These are phyloP conservation scores for Watsonalla cultraria DNA, from an alignment of 2,888 invertebrate genomes.

Conservation along the genomic window DNA sequence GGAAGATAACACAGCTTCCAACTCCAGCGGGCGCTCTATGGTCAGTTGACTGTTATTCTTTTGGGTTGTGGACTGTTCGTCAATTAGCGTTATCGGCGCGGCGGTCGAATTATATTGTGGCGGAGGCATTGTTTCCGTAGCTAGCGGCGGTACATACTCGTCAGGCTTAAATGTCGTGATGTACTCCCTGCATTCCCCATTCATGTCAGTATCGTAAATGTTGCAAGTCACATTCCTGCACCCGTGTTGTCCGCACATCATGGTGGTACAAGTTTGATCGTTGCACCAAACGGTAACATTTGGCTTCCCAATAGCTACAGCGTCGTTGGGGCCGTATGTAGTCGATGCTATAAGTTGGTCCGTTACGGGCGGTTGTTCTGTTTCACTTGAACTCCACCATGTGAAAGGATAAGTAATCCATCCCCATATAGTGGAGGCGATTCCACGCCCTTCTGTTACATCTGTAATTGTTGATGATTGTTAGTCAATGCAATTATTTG, in stretches of 20 bases:
- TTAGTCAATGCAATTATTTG: constrained; percentile 16
- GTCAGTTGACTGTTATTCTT: constrained; percentile 16
- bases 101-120: constrained; percentile 9
- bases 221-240: constrained; percentile 65
- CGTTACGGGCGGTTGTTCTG: constrained; percentile 29
- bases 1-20: constrained; percentile 58
- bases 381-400: constrained; percentile 52
- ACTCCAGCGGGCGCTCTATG: constrained; percentile 48
- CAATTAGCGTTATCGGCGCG: constrained; percentile 9
- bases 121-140: constrained; percentile 15
- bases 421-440: constrained; percentile 62
- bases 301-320: constrained; percentile 46
- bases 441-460: constrained; percentile 54
- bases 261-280: constrained; percentile 70
- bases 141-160: constrained; percentile 23
- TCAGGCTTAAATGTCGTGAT: constrained; percentile 40
- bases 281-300: constrained; percentile 69
- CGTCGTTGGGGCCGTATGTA: constrained; percentile 31
- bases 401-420: constrained; percentile 69
- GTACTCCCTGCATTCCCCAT: constrained; percentile 63
- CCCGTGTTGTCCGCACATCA: constrained; percentile 54
- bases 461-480: constrained; percentile 45
- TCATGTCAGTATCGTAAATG: constrained; percentile 67
- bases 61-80: constrained; percentile 15
- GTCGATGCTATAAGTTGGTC: constrained; percentile 37